Conservation (phyloP, 2,797 vertebrate species). For the Argentina silus region DNA sequence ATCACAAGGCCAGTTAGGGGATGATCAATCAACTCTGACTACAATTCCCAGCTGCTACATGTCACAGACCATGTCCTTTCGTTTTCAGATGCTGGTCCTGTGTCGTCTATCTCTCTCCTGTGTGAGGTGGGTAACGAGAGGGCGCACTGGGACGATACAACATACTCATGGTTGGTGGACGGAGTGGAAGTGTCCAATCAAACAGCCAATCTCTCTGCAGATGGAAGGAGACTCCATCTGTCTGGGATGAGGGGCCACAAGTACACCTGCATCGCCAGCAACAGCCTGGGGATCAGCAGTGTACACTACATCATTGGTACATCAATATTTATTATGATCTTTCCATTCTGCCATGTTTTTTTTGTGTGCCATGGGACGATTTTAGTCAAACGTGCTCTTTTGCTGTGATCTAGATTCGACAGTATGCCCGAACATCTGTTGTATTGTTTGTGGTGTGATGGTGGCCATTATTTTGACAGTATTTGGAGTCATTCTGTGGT, state of each 20-base stretch:
- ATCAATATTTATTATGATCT: background rate
- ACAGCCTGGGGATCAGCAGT: constrained; percentile 36
- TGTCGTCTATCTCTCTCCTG: constrained; percentile 15
- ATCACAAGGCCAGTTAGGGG: too few species aligned
- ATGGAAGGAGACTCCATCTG: constrained; percentile 25
- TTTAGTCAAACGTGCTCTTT: background rate
- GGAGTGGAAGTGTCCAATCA: constrained; percentile 15
- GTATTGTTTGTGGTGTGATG: background rate
- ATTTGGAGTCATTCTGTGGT: background rate
- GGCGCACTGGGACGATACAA: constrained; percentile 38
- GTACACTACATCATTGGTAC: constrained; percentile 16
- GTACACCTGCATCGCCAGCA: constrained; percentile 49
- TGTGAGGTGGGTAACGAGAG: constrained; percentile 21
- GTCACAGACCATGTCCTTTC: too few species aligned
- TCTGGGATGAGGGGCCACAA: background rate
- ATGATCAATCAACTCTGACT: too few species aligned
- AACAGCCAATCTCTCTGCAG: constrained; percentile 9
- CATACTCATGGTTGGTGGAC: constrained; percentile 41
- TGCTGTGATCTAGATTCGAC: background rate
- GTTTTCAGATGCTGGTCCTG: constrained; percentile 25
- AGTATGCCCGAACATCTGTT: background rate
- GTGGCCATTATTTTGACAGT: background rate
- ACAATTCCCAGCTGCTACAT: too few species aligned
- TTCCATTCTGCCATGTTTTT: background rate
- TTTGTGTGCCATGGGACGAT: background rate